Conservation (phyloP, 1,140 invertebrate species). For the Dinothrombium tinctorium region DNA sequence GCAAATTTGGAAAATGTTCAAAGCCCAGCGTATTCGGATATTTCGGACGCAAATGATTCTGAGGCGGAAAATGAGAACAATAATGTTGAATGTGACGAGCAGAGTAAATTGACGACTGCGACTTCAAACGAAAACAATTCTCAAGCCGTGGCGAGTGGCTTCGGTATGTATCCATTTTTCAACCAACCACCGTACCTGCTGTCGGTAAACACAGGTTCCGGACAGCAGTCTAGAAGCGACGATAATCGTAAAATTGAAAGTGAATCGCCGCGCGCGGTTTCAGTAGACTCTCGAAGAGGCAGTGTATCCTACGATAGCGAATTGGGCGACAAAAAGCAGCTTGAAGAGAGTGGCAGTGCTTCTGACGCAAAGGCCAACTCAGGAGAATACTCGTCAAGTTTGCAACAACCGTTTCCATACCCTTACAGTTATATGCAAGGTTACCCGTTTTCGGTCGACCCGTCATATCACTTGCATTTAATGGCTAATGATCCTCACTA, state of each 20-base stretch:
- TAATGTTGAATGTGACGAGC: background rate
- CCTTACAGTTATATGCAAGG: constrained; percentile 34
- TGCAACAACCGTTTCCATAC: constrained; percentile 22
- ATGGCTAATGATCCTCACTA: constrained; percentile 21
- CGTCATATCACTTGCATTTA: constrained; percentile 26
- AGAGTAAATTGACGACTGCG: background rate
- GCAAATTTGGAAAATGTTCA: constrained; percentile 44
- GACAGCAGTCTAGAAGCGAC: no score
- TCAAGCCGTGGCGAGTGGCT: constrained; percentile 11
- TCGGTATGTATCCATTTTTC: constrained; percentile 43
- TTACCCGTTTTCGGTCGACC: constrained; percentile 49
- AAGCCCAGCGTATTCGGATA: constrained; percentile 87
- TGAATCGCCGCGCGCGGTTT: no score
- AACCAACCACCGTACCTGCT: constrained; percentile 40
- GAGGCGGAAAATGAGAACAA: constrained; percentile 45
- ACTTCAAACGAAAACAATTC: constrained; percentile 10
- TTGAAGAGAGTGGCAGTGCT: no score
- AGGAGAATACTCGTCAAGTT: background rate
- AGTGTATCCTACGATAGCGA: no score
- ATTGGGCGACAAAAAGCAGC: no score
- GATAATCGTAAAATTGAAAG: no score
- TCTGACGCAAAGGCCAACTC: background rate
- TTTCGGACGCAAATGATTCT: constrained; percentile 61
- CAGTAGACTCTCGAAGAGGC: no score
- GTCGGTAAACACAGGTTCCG: no score